These are phyloP conservation scores for Thecophora atra DNA, from an alignment of 2,888 invertebrate species.

Conservation along the genomic window DNA sequence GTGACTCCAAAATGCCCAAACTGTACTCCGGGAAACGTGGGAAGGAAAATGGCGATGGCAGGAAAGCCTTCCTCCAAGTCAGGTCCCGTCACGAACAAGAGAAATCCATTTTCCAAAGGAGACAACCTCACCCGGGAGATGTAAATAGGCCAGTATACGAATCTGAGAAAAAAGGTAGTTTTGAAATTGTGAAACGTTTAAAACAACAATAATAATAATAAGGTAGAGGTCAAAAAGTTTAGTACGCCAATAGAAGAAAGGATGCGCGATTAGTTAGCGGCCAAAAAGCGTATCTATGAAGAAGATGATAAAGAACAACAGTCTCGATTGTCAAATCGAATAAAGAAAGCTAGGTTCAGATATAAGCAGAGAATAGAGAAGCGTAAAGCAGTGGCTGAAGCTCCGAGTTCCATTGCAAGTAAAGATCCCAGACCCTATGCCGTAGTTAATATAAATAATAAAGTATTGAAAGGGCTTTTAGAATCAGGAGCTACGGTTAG, in stretches of 20 bases:
- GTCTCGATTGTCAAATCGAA: background rate
- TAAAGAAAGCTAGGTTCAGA: background rate
- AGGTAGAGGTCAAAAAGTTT: background rate
- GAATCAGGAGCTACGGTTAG: slow-evolving; percentile 2
- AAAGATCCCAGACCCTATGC: background rate
- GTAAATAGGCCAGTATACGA: too few species aligned
- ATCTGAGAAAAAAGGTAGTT: too few species aligned
- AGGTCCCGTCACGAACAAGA: too few species aligned
- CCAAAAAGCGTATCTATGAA: background rate
- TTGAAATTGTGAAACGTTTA: too few species aligned
- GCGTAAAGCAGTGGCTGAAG: background rate
- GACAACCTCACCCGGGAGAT: too few species aligned
- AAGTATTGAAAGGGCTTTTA: background rate
- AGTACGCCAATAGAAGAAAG: background rate
- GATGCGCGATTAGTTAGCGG: background rate
- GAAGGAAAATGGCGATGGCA: slow-evolving; percentile 20
- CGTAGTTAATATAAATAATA: background rate
- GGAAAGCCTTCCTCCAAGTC: background rate
- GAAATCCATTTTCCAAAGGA: too few species aligned
- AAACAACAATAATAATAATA: background rate
- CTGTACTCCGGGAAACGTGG: slow-evolving; percentile 24
- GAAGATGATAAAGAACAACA: background rate
- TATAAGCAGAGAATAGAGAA: too few species aligned
- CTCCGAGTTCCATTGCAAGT: too few species aligned
- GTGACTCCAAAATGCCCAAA: slow-evolving; percentile 2